phyloP scores from a whole-genome alignment of 2,113 vertebrate genomes.

The Eubucco bourcierii region DNA sequence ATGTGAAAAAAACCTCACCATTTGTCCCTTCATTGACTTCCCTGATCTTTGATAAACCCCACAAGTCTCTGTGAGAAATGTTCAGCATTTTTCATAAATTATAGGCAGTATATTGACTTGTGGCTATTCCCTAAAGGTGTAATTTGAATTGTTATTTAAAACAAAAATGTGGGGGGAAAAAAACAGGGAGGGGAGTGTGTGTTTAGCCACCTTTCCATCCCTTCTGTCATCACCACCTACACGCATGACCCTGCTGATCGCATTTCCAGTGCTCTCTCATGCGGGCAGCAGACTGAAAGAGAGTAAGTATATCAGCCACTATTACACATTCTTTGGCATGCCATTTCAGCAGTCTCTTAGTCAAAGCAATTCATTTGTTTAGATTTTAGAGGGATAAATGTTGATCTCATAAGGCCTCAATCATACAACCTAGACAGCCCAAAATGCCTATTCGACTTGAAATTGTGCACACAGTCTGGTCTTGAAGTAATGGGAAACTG shows the following conservation, averaged over 20 bases:
- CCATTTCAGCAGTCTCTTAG: not conserved
- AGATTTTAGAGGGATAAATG: not conserved
- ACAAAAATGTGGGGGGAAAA: not conserved
- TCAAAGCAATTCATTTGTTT: not conserved
- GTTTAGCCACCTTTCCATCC: not conserved
- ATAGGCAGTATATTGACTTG: not conserved
- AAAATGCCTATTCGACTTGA: not conserved
- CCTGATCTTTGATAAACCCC: not conserved
- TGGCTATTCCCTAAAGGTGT: not conserved
- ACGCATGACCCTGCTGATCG: not conserved
- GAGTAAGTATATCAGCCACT: not conserved
- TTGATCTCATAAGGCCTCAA: not conserved
- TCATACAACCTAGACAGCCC: not conserved
- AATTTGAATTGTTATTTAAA: not conserved
- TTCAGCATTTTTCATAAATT: not conserved
- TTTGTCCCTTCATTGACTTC: not conserved
- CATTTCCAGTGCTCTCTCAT: not conserved
- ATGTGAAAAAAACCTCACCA: rapidly evolving
- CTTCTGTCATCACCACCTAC: not conserved
- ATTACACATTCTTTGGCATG: not conserved
- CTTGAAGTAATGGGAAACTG: not conserved
- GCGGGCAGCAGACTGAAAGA: not conserved
- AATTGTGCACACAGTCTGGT: not conserved
- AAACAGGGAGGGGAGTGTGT: rapidly evolving
- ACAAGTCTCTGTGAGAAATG: not conserved